Conservation (phyloP, 2,888 invertebrate genomes). For the Hydrotaea cyrtoneurina region DNA sequence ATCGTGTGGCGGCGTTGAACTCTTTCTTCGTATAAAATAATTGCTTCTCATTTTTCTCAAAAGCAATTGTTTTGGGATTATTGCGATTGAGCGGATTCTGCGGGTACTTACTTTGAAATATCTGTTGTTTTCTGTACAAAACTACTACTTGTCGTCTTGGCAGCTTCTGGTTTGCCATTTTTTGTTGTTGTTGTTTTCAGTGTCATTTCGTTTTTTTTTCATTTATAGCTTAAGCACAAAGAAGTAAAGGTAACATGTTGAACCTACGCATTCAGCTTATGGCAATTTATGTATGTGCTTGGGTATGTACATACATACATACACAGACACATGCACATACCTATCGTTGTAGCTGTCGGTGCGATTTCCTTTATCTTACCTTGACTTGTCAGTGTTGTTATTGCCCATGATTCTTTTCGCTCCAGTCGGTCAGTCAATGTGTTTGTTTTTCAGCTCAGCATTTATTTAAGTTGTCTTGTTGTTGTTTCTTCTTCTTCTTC, state of each 20-base stretch:
- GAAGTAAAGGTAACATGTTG: slow-evolving; percentile 39
- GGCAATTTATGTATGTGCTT: neutral
- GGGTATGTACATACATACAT: neutral
- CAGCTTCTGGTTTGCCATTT: slow-evolving; percentile 38
- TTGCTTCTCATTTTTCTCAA: slow-evolving; percentile 36
- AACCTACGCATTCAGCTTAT: slow-evolving; percentile 54
- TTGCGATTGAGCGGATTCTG: neutral
- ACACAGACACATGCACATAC: neutral
- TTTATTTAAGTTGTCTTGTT: slow-evolving; percentile 27
- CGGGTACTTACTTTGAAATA: neutral
- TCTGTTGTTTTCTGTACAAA: neutral
- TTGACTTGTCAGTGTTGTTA: slow-evolving; percentile 53
- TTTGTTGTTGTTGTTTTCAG: neutral
- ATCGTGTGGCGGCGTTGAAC: neutral
- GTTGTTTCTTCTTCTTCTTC: too few relatives aligned
- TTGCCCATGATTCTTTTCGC: slow-evolving; percentile 21
- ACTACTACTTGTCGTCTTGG: slow-evolving; percentile 36
- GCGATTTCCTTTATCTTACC: slow-evolving; percentile 58
- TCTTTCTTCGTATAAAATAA: slow-evolving; percentile 17
- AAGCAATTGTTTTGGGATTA: slow-evolving; percentile 38
- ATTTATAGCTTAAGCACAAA: neutral
- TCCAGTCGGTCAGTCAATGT: neutral
- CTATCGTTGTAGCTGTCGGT: slow-evolving; percentile 7
- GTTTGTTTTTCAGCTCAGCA: neutral
- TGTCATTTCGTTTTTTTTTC: too few relatives aligned